Evolutionary conservation across 2,888 invertebrate genomes (phyloP), one percentile per base, ranked within the genome.

Genomic region (Idaea dimidiata): DNA sequence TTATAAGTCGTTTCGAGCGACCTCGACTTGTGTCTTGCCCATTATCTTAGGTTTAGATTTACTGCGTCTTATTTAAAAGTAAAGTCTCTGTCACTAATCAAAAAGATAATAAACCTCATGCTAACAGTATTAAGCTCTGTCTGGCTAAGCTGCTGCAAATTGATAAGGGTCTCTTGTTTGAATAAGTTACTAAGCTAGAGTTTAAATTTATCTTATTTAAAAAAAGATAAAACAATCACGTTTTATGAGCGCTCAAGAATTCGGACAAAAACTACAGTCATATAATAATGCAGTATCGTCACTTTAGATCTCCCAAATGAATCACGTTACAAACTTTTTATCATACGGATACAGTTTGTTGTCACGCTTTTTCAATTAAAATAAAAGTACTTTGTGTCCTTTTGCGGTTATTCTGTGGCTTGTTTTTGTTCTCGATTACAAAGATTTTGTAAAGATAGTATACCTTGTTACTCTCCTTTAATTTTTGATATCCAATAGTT

Each of bases 71-170:
- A 43, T 43, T 14, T 43, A 43, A 43, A 43, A 43, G 43, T 43
- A 43, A 43, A 43, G 43, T 1, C 43, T 43, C 43, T 43, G 43
- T 43, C 43, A 43, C 43, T 43, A 43, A 43, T 43, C 43, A 43
- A 43, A 43, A 43, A 14, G 43, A 43, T 43, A 24, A 24, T 24
- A 43, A 10, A 43, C 43, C 43, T 43, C 43, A 43, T 43, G 43
- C 43, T 43, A 43, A 43, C 43, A 43, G 43, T 43, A 43, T 43
- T 43, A 43, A 43, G 43, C 43, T 43, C 43, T 43, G 43, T 43
- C 43, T 43, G 14, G 10, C 43, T 43, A 43, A 43, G 43, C 43
- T 43, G 43, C 43, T 43, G 43, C 43, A 43, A 43, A 43, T 43
- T 43, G 43, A 43, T 43, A 43, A 43, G 14, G 43, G 43, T 43